Base-by-base conservation (phyloP, 1,140 invertebrate species). In the Camponotus floridanus region DNA sequence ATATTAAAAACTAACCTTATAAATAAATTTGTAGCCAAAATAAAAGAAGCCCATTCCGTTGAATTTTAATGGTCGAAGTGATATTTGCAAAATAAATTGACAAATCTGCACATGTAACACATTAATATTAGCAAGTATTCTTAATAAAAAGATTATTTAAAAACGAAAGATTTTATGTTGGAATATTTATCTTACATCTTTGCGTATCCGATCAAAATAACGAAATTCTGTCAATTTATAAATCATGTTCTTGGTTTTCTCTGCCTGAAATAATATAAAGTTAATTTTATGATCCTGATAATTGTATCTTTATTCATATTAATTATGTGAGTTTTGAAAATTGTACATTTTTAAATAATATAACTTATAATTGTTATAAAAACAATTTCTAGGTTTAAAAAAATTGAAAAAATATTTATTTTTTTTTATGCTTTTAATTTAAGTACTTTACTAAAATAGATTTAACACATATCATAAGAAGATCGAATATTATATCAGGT, bases 191-290 rank as follows among this genome's bases (percentile, higher is more conserved):
- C 55, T 39, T 7, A 83, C 55, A 39, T 83, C 26, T 33, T 76
- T 39, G 7, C 70, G 70, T 26, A n/a, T 3, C 26, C 74, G 39
- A 0, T 31, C 11, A 45, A 73, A 71, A 26, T 5, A 39, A 6
- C 33, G 26, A 26, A 62, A n/a, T 39, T 74, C 62, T 42, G 68
- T 62, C 3, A 83, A 62, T 74, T 83, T 83, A 74, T 83, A n/a
- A 1, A 74, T 42, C 21, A 73, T 3, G 2, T 45, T 5, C 8
- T 45, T 45, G 3, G 42, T 83, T 3, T 62, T 62, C 13, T 33
- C 26, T 13, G 80, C 70, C 70, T 83, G 7, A 83, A 73, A 76
- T 39, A 6, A 39, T 5, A 26, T 21, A 26, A 76, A 59, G 15
- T 39, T 59, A 59, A 76, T 36, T 36, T 39, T 74, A 57, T 9